Conservation (phyloP, 2,113 vertebrate species). For the Bufo bufo region DNA sequence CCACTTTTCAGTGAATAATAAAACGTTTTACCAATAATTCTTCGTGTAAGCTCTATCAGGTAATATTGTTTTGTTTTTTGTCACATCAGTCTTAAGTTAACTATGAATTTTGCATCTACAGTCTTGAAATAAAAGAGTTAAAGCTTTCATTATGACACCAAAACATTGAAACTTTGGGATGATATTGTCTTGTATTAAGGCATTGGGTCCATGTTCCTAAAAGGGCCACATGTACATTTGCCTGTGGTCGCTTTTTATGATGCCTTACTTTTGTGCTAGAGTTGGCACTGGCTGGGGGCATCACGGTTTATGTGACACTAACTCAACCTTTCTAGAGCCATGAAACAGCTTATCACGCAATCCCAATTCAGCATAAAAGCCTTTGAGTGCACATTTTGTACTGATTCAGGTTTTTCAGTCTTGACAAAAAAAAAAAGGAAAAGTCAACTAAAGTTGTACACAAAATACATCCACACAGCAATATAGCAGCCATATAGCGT, state of each 20-base stretch:
- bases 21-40: too few species aligned
- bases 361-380: conserved; percentile 39
- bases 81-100: too few species aligned
- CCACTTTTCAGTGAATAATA: too few species aligned
- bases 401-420: conserved; percentile 50
- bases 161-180: not conserved
- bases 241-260: not conserved
- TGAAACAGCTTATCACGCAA: conserved; percentile 43
- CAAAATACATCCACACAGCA: not conserved
- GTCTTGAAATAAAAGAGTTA: not conserved
- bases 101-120: too few species aligned
- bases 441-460: not conserved
- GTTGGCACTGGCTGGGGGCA: conserved; percentile 19
- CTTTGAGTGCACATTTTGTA: conserved; percentile 50
- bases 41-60: too few species aligned
- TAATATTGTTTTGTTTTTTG: too few species aligned
- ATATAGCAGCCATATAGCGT: not conserved
- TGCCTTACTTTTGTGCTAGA: not conserved
- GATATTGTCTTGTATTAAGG: not conserved
- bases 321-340: conserved; percentile 26
- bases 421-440: not conserved
- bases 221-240: not conserved
- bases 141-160: not conserved
- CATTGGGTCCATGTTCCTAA: not conserved
- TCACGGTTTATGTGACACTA: not conserved